Evolutionary conservation across 2,797 vertebrate species (phyloP).

Genomic region (Sus cebifrons): DNA sequence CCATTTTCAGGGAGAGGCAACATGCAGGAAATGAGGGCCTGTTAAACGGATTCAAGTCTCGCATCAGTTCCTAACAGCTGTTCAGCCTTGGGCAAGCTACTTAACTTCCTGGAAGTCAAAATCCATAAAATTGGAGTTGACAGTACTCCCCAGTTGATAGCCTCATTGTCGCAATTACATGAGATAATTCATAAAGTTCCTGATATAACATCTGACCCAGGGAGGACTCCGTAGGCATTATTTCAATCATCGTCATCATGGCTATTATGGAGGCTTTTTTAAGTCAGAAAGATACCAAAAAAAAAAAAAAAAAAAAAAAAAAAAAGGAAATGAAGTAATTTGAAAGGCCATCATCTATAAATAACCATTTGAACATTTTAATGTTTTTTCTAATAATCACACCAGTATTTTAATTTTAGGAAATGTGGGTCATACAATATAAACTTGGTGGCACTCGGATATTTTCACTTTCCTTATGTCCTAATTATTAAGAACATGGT

Average conservation of each 20-base stretch:
- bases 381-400: neutral
- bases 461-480: slow-evolving; percentile 19
- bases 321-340: neutral
- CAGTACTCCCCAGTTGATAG: neutral
- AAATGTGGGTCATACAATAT: neutral
- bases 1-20: slow-evolving; percentile 50
- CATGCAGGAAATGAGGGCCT: neutral
- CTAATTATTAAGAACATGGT: neutral
- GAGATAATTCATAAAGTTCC: neutral
- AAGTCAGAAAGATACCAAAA: slow-evolving; percentile 6
- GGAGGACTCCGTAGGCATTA: neutral
- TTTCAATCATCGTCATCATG: neutral
- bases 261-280: neutral
- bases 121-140: neutral
- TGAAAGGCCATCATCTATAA: neutral
- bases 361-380: neutral
- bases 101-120: neutral
- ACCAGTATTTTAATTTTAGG: neutral
- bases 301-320: neutral
- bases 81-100: neutral
- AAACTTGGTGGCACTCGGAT: neutral
- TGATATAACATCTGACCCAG: neutral
- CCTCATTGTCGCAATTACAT: neutral
- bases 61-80: neutral
- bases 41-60: neutral